These are phyloP conservation scores for Actinernus sp. DNA, from an alignment of 92 coral and sea anemone species.

Conservation along the genomic window DNA sequence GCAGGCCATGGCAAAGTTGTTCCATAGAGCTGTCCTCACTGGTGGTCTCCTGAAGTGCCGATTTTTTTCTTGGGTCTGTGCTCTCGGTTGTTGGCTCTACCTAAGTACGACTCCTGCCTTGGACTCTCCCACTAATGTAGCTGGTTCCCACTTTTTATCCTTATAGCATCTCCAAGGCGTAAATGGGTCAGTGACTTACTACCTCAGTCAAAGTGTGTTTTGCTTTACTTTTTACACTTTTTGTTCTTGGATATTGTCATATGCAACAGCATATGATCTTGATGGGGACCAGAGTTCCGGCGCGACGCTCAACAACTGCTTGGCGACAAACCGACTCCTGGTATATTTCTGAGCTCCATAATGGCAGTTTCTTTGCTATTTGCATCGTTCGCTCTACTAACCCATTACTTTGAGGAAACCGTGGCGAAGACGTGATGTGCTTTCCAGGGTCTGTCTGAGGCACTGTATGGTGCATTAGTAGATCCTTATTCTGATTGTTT, in stretches of 20 bases:
- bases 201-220: conserved; percentile 31
- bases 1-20: too few species aligned
- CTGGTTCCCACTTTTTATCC: too few species aligned
- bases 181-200: conserved; percentile 13
- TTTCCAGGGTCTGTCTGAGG: conserved; percentile 2
- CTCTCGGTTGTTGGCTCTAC: too few species aligned
- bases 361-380: conserved; percentile 41
- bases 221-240: neutral
- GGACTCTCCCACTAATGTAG: too few species aligned
- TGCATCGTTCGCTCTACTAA: conserved; percentile 32
- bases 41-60: too few species aligned
- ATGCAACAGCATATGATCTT: conserved; percentile 22
- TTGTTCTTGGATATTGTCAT: conserved; percentile 1
- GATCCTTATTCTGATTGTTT: conserved; percentile 30
- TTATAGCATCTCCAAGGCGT: conserved; percentile 35
- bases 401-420: conserved; percentile 53
- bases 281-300: conserved; percentile 31
- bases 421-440: conserved; percentile 39
- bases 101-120: too few species aligned
- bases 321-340: conserved; percentile 39
- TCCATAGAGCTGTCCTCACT: too few species aligned
- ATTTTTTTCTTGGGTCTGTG: too few species aligned
- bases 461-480: conserved; percentile 21
- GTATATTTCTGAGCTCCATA: conserved; percentile 25
- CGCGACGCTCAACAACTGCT: too few species aligned